These are phyloP conservation scores for Dryomyza anilis DNA, from an alignment of 2,888 invertebrate species.

Conservation along the genomic window DNA sequence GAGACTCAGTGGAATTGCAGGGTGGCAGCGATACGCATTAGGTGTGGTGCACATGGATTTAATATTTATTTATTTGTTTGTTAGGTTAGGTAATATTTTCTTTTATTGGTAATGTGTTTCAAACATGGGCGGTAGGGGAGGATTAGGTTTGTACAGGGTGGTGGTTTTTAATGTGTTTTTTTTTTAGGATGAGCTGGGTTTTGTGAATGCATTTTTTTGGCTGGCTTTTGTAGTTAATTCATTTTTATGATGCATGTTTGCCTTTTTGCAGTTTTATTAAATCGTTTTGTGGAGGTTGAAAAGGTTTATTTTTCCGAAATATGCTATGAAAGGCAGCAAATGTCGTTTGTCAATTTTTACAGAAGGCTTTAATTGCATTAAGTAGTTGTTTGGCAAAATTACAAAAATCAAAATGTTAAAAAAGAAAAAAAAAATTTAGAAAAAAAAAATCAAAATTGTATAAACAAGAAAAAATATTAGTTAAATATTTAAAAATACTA, in stretches of 20 bases:
- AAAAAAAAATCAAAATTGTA: too few species aligned
- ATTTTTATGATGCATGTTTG: too few species aligned
- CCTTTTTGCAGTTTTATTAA: too few species aligned
- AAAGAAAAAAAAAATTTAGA: too few species aligned
- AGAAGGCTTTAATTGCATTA: too few species aligned
- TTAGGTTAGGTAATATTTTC: background rate
- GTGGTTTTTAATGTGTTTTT: background rate
- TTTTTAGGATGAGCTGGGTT: background rate
- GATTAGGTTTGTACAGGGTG: background rate
- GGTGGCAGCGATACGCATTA: background rate
- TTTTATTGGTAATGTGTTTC: background rate
- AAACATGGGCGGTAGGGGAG: too few species aligned
- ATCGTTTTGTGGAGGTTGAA: too few species aligned
- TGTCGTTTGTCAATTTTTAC: conserved; percentile 4
- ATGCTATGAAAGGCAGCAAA: too few species aligned
- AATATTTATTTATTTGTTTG: background rate
- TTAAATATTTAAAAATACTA: too few species aligned
- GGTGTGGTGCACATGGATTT: background rate
- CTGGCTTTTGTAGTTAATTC: conserved; percentile 13
- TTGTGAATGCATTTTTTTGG: background rate
- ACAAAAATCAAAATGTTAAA: too few species aligned
- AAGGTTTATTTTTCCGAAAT: background rate
- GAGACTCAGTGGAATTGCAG: background rate
- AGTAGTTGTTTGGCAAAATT: too few species aligned
- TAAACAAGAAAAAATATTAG: too few species aligned